Conservation (phyloP, 2,888 invertebrate species). For the Strigamia maritima region DNA sequence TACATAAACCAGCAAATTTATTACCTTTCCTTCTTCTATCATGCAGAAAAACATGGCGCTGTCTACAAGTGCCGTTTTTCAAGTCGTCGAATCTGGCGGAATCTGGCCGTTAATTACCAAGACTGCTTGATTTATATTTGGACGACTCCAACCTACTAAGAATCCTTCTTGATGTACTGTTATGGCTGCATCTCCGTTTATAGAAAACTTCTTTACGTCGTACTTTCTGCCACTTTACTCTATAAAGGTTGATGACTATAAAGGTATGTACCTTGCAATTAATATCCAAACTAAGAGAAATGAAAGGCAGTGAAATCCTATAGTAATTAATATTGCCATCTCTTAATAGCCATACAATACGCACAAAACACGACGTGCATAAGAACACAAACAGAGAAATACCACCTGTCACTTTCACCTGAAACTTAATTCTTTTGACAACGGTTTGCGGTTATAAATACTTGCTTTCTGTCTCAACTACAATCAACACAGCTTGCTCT, state of each 20-base stretch:
- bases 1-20: neutral
- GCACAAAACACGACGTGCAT: neutral
- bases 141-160: slow-evolving; percentile 3
- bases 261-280: neutral
- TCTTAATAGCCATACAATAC: neutral
- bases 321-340: neutral
- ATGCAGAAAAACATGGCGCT: slow-evolving; percentile 34
- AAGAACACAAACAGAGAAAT: neutral
- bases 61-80: slow-evolving; percentile 15
- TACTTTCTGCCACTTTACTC: neutral
- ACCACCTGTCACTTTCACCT: neutral
- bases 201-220: neutral
- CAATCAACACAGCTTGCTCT: neutral
- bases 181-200: neutral
- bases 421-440: slow-evolving; percentile 6
- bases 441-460: neutral
- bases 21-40: neutral
- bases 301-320: neutral
- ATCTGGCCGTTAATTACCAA: slow-evolving; percentile 34
- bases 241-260: too few species aligned
- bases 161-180: slow-evolving; percentile 19
- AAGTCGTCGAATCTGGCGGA: slow-evolving; percentile 31
- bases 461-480: neutral
- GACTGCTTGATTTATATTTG: slow-evolving; percentile 31
- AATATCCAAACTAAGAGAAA: neutral